phyloP scores from a whole-genome alignment of 2,888 invertebrate genomes.

The Ophraella communa region DNA sequence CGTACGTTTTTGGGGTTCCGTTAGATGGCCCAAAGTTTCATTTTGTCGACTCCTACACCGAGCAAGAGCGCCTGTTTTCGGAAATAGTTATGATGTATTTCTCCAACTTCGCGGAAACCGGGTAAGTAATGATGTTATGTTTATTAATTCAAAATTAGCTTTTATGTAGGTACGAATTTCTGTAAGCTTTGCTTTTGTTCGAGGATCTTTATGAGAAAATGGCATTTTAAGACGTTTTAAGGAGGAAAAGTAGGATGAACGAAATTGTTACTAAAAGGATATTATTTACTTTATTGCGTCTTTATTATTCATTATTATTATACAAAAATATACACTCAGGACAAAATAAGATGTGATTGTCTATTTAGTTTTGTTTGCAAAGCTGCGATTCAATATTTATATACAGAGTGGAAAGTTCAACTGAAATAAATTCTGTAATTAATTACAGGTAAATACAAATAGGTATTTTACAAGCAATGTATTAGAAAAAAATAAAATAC shows the following conservation, averaged over 20 bases:
- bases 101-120: slow-evolving; percentile 89
- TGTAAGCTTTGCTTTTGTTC: slow-evolving; percentile 4
- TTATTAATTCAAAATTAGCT: slow-evolving; percentile 23
- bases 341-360: too few species aligned
- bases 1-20: slow-evolving; percentile 87
- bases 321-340: too few species aligned
- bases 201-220: slow-evolving; percentile 11
- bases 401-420: too few species aligned
- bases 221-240: neutral
- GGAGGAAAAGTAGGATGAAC: neutral
- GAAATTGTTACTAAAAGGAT: neutral
- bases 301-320: neutral
- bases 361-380: too few species aligned
- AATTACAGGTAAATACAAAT: too few species aligned
- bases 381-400: too few species aligned
- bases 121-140: slow-evolving; percentile 66
- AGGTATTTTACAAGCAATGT: too few species aligned
- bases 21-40: slow-evolving; percentile 71
- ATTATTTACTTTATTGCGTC: neutral
- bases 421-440: too few species aligned
- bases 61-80: slow-evolving; percentile 79
- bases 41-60: slow-evolving; percentile 75
- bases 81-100: slow-evolving; percentile 88
- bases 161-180: slow-evolving; percentile 3
- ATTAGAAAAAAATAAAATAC: too few species aligned